These are phyloP conservation scores for Seriola aureovittata DNA, from an alignment of 2,113 vertebrate species.

Conservation along the genomic window DNA sequence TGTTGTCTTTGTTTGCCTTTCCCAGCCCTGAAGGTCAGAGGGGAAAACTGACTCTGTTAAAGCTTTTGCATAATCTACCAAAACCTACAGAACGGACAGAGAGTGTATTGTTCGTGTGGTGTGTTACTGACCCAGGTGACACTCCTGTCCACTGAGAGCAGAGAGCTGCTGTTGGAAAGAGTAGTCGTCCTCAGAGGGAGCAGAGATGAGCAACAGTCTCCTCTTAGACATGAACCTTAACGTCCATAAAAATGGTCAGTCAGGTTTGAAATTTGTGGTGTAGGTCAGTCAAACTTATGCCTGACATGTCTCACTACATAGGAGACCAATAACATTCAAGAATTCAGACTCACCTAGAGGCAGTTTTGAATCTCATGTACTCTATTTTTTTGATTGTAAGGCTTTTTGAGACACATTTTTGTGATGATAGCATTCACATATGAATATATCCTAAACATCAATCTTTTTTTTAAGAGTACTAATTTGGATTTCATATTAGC, in stretches of 20 bases:
- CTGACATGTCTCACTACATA: not conserved
- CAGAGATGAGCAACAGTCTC: slow-evolving; percentile 84
- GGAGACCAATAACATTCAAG: not conserved
- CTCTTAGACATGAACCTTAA: slow-evolving; percentile 85
- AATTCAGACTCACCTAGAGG: not conserved
- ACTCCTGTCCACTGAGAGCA: slow-evolving; percentile 82
- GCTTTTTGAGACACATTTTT: not conserved
- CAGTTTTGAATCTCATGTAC: not conserved
- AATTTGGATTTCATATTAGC: not conserved
- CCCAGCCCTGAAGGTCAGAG: not conserved
- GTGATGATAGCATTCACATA: not conserved
- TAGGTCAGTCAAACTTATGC: not conserved
- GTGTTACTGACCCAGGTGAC: slow-evolving; percentile 79
- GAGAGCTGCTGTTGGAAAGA: slow-evolving; percentile 85
- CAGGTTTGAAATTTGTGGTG: not conserved
- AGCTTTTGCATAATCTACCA: not conserved
- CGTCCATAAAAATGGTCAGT: not conserved
- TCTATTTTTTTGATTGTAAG: not conserved
- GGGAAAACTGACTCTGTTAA: not conserved
- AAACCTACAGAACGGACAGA: not conserved
- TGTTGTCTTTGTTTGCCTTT: not conserved
- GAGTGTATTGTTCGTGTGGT: not conserved
- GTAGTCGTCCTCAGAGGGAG: slow-evolving; percentile 84
- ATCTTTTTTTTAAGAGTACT: not conserved
- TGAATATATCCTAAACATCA: not conserved